Evolutionary conservation across 2,888 invertebrate genomes (phyloP).

Genomic region (Coecobrya sp.): DNA sequence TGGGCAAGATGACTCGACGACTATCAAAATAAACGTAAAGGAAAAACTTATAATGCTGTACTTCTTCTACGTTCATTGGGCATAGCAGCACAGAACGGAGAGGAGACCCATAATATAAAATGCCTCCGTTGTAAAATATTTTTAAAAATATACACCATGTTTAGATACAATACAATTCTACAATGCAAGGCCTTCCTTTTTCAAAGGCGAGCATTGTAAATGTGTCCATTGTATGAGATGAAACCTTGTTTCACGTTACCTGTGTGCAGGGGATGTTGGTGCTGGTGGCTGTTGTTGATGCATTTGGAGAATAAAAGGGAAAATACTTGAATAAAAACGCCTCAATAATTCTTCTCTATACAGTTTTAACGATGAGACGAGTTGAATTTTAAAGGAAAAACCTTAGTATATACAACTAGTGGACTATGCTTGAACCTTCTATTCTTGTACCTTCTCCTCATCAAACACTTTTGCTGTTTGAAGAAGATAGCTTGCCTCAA

Average conservation of each 20-base stretch:
- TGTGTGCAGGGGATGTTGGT: neutral
- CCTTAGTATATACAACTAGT: neutral
- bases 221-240: neutral
- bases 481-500: neutral
- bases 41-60: neutral
- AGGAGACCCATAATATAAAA: neutral
- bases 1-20: no score
- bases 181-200: neutral
- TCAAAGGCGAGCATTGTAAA: neutral
- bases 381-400: neutral
- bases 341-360: neutral
- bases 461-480: constrained; percentile 6
- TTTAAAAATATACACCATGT: neutral
- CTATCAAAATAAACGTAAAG: no score
- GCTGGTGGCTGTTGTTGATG: neutral
- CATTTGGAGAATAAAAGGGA: neutral
- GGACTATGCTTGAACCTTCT: neutral
- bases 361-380: neutral
- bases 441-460: neutral
- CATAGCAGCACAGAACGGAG: neutral
- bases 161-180: neutral
- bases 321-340: neutral
- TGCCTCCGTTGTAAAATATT: neutral
- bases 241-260: neutral
- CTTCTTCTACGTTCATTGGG: neutral